A percentile compares a stretch with the other conserved stretches of the same genome.
These are phyloP conservation scores for Germaria angustata DNA, from an alignment of 2,888 invertebrate species.

Conservation along the genomic window DNA sequence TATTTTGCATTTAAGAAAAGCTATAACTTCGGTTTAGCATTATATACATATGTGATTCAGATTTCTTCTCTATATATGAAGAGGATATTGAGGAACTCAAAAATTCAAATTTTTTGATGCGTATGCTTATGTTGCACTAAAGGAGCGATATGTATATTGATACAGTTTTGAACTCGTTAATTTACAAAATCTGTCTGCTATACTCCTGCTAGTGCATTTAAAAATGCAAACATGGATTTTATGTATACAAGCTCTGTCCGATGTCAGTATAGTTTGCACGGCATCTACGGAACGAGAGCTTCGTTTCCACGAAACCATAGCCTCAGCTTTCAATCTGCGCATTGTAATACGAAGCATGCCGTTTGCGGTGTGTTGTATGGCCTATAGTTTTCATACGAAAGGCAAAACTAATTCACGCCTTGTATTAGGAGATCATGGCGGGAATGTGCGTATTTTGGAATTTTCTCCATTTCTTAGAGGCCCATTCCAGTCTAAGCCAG, in stretches of 20 bases:
- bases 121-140: no score
- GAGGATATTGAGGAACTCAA: no score
- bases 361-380: constrained; percentile 75
- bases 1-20: no score
- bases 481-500: constrained; percentile 86
- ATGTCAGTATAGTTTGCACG: constrained; percentile 88
- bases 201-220: constrained; percentile 80
- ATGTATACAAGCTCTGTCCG: constrained; percentile 87
- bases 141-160: no score
- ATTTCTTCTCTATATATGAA: no score
- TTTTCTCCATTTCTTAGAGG: constrained; percentile 84
- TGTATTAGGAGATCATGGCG: constrained; percentile 87
- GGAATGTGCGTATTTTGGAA: constrained; percentile 84
- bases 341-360: constrained; percentile 84
- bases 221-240: constrained; percentile 87
- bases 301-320: constrained; percentile 89
- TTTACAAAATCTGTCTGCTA: not conserved
- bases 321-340: constrained; percentile 86
- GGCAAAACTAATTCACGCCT: constrained; percentile 80
- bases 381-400: constrained; percentile 73
- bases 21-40: no score
- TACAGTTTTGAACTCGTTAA: not conserved
- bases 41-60: no score
- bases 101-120: no score
- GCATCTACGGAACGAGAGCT: constrained; percentile 89